phyloP scores from a whole-genome alignment of 2,113 vertebrate genomes.

The Amblyornis subalaris region DNA sequence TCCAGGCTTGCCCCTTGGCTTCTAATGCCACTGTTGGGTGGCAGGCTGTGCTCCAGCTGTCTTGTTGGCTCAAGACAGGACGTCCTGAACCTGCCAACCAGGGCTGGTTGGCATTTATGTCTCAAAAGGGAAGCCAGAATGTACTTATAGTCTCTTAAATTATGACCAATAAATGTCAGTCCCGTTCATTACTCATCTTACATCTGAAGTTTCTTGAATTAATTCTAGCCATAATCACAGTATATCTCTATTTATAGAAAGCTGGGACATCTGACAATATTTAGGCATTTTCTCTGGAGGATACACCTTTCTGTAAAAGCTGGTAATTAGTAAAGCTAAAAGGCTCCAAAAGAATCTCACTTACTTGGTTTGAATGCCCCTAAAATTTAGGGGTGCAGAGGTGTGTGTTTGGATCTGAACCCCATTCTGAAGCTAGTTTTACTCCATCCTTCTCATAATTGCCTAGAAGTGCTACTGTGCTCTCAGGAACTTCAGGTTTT shows the following conservation, averaged over 20 bases:
- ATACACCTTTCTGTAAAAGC: slow-evolving; percentile 54
- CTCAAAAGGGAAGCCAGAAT: not conserved
- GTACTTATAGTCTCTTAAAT: slow-evolving; percentile 34
- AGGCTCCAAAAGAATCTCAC: not conserved
- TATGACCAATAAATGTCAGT: slow-evolving; percentile 50
- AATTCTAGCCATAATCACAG: slow-evolving; percentile 68
- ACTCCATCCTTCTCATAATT: not conserved
- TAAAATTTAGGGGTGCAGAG: not conserved
- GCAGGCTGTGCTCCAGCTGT: not conserved
- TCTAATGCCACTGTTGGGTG: not conserved
- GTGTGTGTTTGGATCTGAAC: not conserved
- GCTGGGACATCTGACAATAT: slow-evolving; percentile 39
- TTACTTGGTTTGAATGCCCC: not conserved
- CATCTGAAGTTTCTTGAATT: slow-evolving; percentile 64
- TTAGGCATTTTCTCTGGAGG: slow-evolving; percentile 38
- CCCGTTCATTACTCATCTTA: slow-evolving; percentile 59
- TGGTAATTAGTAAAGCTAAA: slow-evolving; percentile 26
- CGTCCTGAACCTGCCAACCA: not conserved
- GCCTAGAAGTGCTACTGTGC: not conserved
- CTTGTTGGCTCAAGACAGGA: not conserved
- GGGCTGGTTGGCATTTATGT: not conserved
- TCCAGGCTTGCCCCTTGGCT: not conserved
- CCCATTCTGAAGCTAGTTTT: not conserved
- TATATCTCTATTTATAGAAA: slow-evolving; percentile 68
- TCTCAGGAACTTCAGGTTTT: not conserved